A percentile compares a stretch with the other conserved stretches of the same genome.
Conservation (phyloP, 1,140 invertebrate genomes). For the Oncopodura yosiiana region DNA sequence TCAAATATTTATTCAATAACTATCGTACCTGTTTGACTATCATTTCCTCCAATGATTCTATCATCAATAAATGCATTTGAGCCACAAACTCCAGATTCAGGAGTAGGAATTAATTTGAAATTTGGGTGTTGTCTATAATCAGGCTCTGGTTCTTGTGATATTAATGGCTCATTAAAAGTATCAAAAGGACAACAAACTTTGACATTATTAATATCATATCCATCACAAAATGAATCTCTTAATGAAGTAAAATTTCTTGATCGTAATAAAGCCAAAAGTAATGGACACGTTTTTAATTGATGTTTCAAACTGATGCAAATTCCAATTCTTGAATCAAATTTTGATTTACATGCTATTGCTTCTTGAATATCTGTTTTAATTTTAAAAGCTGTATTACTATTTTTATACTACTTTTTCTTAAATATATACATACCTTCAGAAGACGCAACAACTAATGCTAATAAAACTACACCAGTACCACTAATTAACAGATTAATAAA, state of each 20-base stretch:
- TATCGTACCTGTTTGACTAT: background rate
- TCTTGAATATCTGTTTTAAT: background rate
- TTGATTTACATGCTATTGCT: background rate
- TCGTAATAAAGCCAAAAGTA: constrained; percentile 4
- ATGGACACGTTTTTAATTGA: constrained; percentile 10
- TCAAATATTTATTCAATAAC: background rate
- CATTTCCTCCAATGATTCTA: constrained; percentile 23
- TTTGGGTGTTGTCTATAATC: constrained; percentile 15
- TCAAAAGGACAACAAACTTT: constrained; percentile 28
- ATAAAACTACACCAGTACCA: too few species aligned
- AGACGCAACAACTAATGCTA: too few species aligned
- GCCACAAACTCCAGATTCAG: constrained; percentile 1
- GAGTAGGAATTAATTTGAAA: constrained; percentile 21
- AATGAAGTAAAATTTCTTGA: constrained; percentile 13
- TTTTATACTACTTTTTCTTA: too few species aligned
- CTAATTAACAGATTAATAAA: too few species aligned
- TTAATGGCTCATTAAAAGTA: constrained; percentile 8
- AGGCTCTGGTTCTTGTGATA: background rate
- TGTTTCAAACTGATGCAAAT: constrained; percentile 17
- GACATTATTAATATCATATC: background rate
- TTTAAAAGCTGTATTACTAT: background rate
- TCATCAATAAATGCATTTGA: constrained; percentile 9
- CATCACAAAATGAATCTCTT: constrained; percentile 14
- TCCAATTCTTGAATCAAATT: background rate
- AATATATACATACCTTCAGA: background rate